Evolutionary conservation across 2,888 invertebrate species (phyloP).

Genomic region (Aspidapion aeneum): DNA sequence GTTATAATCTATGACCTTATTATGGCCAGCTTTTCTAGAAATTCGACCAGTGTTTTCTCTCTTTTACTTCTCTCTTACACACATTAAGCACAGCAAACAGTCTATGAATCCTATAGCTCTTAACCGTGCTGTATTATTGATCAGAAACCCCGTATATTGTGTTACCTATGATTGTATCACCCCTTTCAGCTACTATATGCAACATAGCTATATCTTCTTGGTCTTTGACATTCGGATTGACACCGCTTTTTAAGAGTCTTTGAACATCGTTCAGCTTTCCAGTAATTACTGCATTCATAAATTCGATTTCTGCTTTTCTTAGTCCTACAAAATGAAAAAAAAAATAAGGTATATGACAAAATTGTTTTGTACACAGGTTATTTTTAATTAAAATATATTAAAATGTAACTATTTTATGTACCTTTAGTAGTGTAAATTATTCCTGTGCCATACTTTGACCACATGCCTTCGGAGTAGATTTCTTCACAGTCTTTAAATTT

Average conservation of each 20-base stretch:
- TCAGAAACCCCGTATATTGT: too few species aligned
- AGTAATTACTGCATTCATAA: conserved; percentile 18
- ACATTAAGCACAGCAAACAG: too few species aligned
- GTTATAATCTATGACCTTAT: too few species aligned
- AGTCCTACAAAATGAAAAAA: not conserved
- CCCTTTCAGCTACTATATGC: conserved; percentile 29
- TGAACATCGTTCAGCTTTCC: conserved; percentile 19
- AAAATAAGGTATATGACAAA: too few species aligned
- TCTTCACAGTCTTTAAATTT: not conserved
- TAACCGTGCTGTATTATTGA: too few species aligned
- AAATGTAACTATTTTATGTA: not conserved
- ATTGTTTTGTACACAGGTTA: not conserved
- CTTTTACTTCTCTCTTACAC: too few species aligned
- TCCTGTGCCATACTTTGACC: not conserved
- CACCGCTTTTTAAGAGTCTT: conserved; percentile 19
- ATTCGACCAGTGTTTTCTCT: too few species aligned
- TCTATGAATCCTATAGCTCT: too few species aligned
- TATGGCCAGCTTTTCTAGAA: too few species aligned
- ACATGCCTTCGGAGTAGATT: not conserved
- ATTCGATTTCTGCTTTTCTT: conserved; percentile 4
- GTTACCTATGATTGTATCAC: conserved; percentile 20
- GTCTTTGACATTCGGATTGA: conserved; percentile 23
- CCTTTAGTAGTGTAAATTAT: not conserved
- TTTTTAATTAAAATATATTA: not conserved
- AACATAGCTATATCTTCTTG: conserved; percentile 23